Base-by-base conservation (phyloP, 2,113 vertebrate genomes). In the Xiphophorus hellerii region DNA sequence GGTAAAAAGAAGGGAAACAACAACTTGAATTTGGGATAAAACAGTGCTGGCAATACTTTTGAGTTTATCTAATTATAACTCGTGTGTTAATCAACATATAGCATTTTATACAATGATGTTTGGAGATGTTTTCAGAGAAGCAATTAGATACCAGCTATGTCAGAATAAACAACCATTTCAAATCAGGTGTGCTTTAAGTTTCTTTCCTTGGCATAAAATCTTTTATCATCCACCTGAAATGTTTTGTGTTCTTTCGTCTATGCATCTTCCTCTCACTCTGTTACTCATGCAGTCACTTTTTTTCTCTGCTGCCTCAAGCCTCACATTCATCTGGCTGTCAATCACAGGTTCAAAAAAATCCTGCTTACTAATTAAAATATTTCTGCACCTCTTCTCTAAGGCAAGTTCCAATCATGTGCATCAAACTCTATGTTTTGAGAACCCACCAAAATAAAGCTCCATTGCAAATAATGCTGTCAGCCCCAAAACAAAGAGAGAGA, bases 251-350 rank as follows among this genome's bases (percentile, higher is more conserved):
- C 13, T 33, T 72, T n/a, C 28, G 15, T 64, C n/a, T 71, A 3
- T 8, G 28, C 30, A 28, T 51, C n/a, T 13, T 22, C 17, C 33
- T 3, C 25, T 39, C 8, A 61, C 62, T 64, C 27, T 66, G 61
- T 64, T 22, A 20, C 37, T 42, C 33, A 72, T 67, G 77, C 31
- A 68, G 72, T 66, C 73, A 66, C 33, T 62, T n/a, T 42, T 33
- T 25, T 27, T 54, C 62, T 68, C 28, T 73, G 61, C 77, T 27
- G 80, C 89, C 86, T 58, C 17, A 84, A 88, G 88, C 83, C 27
- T 54, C 1, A 1, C 69, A 83, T 91, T 83, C 78, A 90, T 87
- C 74, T 67, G 37, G 51, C 70, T 91, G 88, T 86, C 91, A 92
- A 87, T 92, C 89, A 87, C 66, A 17, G 71, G 27, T 31, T 25